phyloP scores from a whole-genome alignment of 2,113 vertebrate species.

The Falcunculus frontatus region DNA sequence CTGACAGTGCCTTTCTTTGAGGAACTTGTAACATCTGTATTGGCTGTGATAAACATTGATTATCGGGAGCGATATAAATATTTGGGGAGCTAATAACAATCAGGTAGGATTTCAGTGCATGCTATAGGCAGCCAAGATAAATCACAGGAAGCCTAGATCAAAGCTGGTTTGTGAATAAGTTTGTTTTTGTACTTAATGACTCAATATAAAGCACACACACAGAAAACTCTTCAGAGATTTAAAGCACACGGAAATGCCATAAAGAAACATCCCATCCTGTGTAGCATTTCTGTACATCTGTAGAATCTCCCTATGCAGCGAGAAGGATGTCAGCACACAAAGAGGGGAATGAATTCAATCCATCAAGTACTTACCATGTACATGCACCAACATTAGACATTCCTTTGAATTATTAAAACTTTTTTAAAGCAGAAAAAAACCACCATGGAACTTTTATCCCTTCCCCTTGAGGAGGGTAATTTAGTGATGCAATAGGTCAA shows the following conservation, averaged over 20 bases:
- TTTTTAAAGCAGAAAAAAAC: neutral
- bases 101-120: constrained; percentile 61
- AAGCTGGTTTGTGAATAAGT: constrained; percentile 69
- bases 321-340: constrained; percentile 43
- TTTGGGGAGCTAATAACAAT: constrained; percentile 73
- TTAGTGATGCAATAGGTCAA: constrained; percentile 38
- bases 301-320: constrained; percentile 40
- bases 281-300: constrained; percentile 60
- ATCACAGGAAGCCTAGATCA: constrained; percentile 75
- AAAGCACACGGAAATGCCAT: constrained; percentile 71
- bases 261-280: constrained; percentile 66
- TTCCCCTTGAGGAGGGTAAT: constrained; percentile 37
- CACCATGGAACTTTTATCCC: neutral
- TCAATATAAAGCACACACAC: constrained; percentile 55
- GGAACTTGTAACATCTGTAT: constrained; percentile 71
- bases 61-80: constrained; percentile 73
- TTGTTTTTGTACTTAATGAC: constrained; percentile 74
- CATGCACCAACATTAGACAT: constrained; percentile 43
- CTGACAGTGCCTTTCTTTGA: constrained; percentile 70
- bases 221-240: constrained; percentile 62
- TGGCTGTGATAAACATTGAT: constrained; percentile 78
- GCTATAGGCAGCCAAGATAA: constrained; percentile 66
- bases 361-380: constrained; percentile 35
- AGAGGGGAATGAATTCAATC: constrained; percentile 44
- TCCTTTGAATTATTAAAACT: constrained; percentile 61